Evolutionary conservation across 2,113 vertebrate genomes (phyloP).

Genomic region (Xenus cinereus): DNA sequence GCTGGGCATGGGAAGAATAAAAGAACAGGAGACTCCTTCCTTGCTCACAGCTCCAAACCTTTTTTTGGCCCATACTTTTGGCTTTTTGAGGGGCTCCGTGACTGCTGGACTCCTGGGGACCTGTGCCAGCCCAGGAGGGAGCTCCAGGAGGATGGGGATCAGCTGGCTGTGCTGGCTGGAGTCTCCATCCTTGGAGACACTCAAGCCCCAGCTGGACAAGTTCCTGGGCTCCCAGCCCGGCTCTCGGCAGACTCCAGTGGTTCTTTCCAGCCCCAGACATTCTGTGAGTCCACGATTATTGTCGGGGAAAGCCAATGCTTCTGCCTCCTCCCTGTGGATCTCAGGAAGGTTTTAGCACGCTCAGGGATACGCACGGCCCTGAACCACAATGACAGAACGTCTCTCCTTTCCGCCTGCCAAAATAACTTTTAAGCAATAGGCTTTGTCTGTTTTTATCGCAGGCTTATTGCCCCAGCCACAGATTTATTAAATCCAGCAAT

Average conservation of each 20-base stretch:
- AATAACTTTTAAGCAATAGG: neutral
- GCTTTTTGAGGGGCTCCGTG: neutral
- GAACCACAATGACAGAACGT: neutral
- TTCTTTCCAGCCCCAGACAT: neutral
- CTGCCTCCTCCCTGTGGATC: accelerated
- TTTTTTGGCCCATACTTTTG: neutral
- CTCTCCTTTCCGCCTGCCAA: neutral
- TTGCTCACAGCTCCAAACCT: neutral
- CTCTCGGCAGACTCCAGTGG: accelerated
- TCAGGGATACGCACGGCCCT: accelerated
- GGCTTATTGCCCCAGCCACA: neutral
- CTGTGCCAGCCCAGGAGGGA: neutral
- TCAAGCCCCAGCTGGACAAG: neutral
- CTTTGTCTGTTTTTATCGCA: neutral
- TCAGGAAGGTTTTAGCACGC: neutral
- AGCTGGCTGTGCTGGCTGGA: neutral
- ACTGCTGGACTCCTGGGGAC: accelerated
- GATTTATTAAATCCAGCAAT: constrained; percentile 39
- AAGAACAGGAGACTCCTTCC: accelerated
- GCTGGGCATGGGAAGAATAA: neutral
- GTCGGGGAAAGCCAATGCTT: neutral
- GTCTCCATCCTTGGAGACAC: neutral
- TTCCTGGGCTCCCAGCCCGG: neutral
- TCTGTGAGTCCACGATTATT: accelerated
- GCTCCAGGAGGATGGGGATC: neutral